These are phyloP conservation scores for Zaprionus gabonicus DNA, from an alignment of 1,140 invertebrate species.

Conservation along the genomic window DNA sequence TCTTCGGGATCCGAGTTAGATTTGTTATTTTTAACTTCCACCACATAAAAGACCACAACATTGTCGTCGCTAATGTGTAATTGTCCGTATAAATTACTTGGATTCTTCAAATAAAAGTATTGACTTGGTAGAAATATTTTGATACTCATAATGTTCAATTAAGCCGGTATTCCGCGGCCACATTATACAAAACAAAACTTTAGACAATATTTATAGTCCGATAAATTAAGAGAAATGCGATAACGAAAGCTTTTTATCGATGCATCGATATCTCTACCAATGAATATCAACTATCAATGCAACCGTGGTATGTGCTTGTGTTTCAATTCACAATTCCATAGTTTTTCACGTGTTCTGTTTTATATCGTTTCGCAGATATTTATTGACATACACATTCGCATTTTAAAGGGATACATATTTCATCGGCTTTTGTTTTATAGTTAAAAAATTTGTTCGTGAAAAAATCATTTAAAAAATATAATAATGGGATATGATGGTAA, in stretches of 20 bases:
- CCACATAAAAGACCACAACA: constrained; percentile 68
- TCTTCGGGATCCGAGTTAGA: constrained; percentile 20
- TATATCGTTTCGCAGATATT: constrained; percentile 68
- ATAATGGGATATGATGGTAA: constrained; percentile 73
- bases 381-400: constrained; percentile 65
- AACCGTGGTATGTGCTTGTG: constrained; percentile 24
- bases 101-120: constrained; percentile 60
- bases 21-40: constrained; percentile 62
- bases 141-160: constrained; percentile 63
- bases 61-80: constrained; percentile 74
- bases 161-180: background rate
- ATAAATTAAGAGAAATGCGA: constrained; percentile 13
- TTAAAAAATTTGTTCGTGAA: constrained; percentile 54
- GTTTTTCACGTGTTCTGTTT: constrained; percentile 72
- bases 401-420: constrained; percentile 68
- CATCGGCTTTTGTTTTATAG: constrained; percentile 62
- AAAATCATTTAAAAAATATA: constrained; percentile 37
- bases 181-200: constrained; percentile 50
- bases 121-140: constrained; percentile 74
- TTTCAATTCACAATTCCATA: constrained; percentile 50
- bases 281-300: constrained; percentile 11
- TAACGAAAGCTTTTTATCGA: constrained; percentile 4
- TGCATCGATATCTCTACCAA: constrained; percentile 27
- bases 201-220: constrained; percentile 11
- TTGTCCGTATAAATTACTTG: constrained; percentile 74